These are phyloP conservation scores for Ivindomyrus marchei DNA, from an alignment of 2,113 vertebrate genomes.

Conservation along the genomic window DNA sequence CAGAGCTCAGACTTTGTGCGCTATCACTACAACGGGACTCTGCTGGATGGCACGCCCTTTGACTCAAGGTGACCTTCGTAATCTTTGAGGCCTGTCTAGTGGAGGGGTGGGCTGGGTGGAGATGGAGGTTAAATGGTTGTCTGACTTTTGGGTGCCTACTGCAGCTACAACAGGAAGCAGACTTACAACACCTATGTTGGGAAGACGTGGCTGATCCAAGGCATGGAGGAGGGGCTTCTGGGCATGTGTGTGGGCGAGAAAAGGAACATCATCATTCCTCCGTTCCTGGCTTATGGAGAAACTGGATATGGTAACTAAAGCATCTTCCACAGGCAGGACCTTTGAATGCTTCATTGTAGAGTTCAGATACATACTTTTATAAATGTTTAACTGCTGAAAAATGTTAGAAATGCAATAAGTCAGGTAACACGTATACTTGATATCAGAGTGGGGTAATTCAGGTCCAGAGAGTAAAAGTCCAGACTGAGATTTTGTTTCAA, in stretches of 20 bases:
- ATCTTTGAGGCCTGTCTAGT: not conserved
- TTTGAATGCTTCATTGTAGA: not conserved
- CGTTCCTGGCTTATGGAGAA: slow-evolving; percentile 87
- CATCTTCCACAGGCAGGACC: not conserved
- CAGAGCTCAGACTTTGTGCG: slow-evolving; percentile 81
- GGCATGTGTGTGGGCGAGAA: slow-evolving; percentile 95
- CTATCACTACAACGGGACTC: slow-evolving; percentile 89
- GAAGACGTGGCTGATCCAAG: slow-evolving; percentile 83
- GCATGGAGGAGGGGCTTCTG: slow-evolving; percentile 88
- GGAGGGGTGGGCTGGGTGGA: not conserved
- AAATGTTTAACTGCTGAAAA: not conserved
- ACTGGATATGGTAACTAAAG: slow-evolving; percentile 80
- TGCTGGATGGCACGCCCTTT: slow-evolving; percentile 79
- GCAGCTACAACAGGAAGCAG: slow-evolving; percentile 71
- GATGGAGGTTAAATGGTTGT: not conserved
- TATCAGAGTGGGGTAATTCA: not conserved
- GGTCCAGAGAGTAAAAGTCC: too few relatives aligned
- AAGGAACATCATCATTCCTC: slow-evolving; percentile 80
- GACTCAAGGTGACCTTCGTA: slow-evolving; percentile 73
- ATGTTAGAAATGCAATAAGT: not conserved
- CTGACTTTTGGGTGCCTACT: slow-evolving; percentile 45
- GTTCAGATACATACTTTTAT: not conserved
- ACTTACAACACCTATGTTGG: slow-evolving; percentile 87
- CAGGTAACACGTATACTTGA: not conserved
- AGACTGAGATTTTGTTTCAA: too few relatives aligned